These are phyloP conservation scores for Tipula lateralis DNA, from an alignment of 2,888 invertebrate species.

Conservation along the genomic window DNA sequence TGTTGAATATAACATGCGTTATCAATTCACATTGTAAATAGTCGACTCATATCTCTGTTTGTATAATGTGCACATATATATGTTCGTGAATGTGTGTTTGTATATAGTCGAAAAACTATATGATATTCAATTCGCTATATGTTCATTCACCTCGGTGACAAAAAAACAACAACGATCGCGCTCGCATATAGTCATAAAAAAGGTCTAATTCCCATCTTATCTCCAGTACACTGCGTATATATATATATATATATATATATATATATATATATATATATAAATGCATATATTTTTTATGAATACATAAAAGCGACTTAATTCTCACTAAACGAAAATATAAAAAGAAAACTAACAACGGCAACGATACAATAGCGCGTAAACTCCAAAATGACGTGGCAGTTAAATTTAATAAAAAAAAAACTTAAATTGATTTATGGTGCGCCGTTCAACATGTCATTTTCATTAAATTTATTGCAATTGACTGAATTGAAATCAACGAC, in stretches of 20 bases:
- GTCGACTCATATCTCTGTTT: not conserved
- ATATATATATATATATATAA: not conserved
- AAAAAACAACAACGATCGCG: not conserved
- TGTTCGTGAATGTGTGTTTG: not conserved
- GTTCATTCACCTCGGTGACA: not conserved
- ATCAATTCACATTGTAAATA: not conserved
- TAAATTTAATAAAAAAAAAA: not conserved
- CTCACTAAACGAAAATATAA: not conserved
- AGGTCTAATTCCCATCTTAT: conserved; percentile 24
- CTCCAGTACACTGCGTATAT: not conserved
- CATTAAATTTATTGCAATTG: conserved; percentile 24
- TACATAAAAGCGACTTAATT: not conserved
- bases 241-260: not conserved
- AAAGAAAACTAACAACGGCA: not conserved
- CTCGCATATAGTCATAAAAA: not conserved
- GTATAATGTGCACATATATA: not conserved
- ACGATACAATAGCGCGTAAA: not conserved
- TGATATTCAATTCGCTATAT: not conserved
- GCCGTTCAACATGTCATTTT: conserved; percentile 24
- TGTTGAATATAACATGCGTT: not conserved
- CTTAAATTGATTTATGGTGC: conserved; percentile 16
- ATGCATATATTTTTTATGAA: not conserved
- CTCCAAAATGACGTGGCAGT: conserved; percentile 7
- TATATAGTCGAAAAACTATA: not conserved
- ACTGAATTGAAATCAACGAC: conserved; percentile 9